Base-by-base conservation (phyloP, 2,113 vertebrate genomes). In the Promerops cafer region DNA sequence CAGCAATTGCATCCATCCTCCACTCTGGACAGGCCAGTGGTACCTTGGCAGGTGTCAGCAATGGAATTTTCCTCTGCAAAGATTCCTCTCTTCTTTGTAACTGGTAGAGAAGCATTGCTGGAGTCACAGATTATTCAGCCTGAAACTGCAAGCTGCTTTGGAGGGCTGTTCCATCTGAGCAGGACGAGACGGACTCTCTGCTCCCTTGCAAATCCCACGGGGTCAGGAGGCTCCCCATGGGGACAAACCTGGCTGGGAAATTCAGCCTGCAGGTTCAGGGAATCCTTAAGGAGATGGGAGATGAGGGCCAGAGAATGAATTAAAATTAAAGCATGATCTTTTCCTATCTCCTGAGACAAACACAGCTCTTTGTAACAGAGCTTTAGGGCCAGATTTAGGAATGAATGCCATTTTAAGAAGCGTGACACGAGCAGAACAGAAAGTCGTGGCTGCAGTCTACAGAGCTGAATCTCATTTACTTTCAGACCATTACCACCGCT, bases 31-130 rank as follows among this genome's bases (percentile, higher is more conserved):
- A 24, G 75, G 24, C 47, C 64, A 59, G 18, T 1, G 1, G 54
- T 30, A 59, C 47, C 56, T 56, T 0, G 0, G 74, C 65, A 85
- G 49, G 10, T 3, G 1, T n/a, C 7, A 2, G 57, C 1, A 0
- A 61, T 5, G 11, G 45, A 31, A 53, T 53, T 52, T 83, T 40
- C 50, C 71, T 33, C 71, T 17, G 47, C 37, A 65, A 61, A 93
- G n/a, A 61, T 14, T 49, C 76, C 28, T 68, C 50, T 83, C 26
- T 53, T 80, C 69, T 60, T 81, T 61, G 31, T 2, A 0, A n/a
- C n/a, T 57, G 11, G 16, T 21, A 79, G n/a, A 16, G 53, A 72
- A 33, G 59, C 2, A 1, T 31, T 76, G 44, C 16, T 49, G n/a
- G 49, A 83, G 53, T 56, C 49, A 68, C 17, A 78, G 35, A 66